Evolutionary conservation across 2,888 invertebrate species (phyloP).

Genomic region (Atethmia centrago): DNA sequence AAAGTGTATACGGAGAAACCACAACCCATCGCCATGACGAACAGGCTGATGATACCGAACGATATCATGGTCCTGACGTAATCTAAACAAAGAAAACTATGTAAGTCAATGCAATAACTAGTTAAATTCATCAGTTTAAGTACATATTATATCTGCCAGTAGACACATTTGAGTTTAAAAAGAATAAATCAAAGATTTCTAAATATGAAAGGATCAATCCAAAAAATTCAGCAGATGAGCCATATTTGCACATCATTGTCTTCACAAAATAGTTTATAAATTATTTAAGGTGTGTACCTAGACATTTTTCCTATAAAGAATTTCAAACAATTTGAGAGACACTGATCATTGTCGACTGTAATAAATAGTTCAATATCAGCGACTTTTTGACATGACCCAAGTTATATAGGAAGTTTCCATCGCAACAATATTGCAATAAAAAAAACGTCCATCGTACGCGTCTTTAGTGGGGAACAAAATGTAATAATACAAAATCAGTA

Average conservation of each 20-base stretch:
- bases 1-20: constrained; percentile 96
- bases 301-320: background rate
- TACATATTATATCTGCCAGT: background rate
- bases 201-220: background rate
- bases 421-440: background rate
- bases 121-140: background rate
- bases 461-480: background rate
- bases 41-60: constrained; percentile 95
- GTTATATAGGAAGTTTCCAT: no score
- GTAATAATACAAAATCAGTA: background rate
- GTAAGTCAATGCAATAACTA: background rate
- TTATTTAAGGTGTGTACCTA: background rate
- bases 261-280: background rate
- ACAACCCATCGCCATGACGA: constrained; percentile 95
- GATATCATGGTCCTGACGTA: constrained; percentile 96
- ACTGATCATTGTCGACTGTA: background rate
- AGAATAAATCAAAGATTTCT: background rate
- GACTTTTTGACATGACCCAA: background rate
- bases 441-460: background rate
- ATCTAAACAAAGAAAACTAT: constrained; percentile 89
- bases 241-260: background rate
- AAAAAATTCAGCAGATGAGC: background rate
- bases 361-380: background rate
- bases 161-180: background rate
- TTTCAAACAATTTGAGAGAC: background rate